Evolutionary conservation across 2,113 vertebrate genomes (phyloP), one percentile per base, ranked within the genome.

Genomic region (Sclerurus mexicanus): DNA sequence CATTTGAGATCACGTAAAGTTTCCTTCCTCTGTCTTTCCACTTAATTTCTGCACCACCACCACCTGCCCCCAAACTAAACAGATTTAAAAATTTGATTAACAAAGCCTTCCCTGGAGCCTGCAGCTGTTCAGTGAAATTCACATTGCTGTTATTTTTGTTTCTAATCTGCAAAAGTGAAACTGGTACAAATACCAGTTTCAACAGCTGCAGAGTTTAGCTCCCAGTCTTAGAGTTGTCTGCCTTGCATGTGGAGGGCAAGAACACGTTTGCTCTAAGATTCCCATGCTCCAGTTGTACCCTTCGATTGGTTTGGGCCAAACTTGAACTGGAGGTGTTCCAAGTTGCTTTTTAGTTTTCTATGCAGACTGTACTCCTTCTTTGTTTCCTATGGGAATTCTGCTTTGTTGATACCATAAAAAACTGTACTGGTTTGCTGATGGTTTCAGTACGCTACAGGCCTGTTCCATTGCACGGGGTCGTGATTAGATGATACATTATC

Each of bases 291-390:
- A 33, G 10, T 75, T 7, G 1, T 35, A 67, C n/a, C 28, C 16
- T 50, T 86, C 33, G 8, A 3, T 8, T 76, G 80, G 7, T 14
- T 64, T 72, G 44, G 35, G 44, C 23, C 23, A 30, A 74, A 73
- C 23, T 46, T 68, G 42, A 83, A 46, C n/a, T 50, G 47, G 33
- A 77, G 21, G 6, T 21, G 3, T 91, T 94, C 49, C 28, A 75
- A 46, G 0, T 44, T 59, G 5, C 0, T 20, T 84, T 17, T 84
- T 5, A 10, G 18, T 87, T 87, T 77, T 80, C 49, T 60, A 0
- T 60, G 2, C 42, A 59, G 82, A 7, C 3, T 0, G 31, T 77
- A 60, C 2, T 88, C 5, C 6, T 58, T 68, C 33, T 46, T 53
- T 18, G 1, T 58, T 87, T 89, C 39, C 14, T 60, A 0, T 50